phyloP scores from a whole-genome alignment of 2,797 vertebrate species.

The Somateria mollissima region DNA sequence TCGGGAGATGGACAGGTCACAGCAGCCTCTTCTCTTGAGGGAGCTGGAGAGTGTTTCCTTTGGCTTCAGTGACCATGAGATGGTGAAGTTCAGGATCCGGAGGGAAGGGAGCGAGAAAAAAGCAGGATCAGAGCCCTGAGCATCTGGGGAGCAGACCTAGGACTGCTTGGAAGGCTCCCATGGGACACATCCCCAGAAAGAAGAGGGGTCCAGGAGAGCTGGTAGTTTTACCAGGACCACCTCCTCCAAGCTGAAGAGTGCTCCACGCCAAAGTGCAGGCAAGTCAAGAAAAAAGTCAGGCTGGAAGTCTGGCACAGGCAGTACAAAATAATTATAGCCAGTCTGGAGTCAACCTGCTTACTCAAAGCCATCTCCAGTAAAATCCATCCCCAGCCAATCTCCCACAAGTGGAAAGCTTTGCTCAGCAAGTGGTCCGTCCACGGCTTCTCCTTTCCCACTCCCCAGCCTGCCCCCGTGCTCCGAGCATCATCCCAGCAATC shows the following conservation, averaged over 20 bases:
- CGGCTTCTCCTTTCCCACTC: neutral
- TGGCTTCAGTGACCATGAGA: neutral
- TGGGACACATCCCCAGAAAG: neutral
- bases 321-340: neutral
- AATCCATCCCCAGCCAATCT: neutral
- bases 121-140: neutral
- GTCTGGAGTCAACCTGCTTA: neutral
- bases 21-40: neutral
- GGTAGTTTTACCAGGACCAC: neutral
- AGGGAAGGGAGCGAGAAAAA: neutral
- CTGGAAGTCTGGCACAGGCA: neutral
- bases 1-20: neutral
- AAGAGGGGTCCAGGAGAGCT: neutral
- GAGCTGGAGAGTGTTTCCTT: neutral
- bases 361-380: neutral
- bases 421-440: neutral
- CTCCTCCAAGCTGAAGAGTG: neutral
- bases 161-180: neutral
- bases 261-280: neutral
- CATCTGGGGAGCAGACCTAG: neutral
- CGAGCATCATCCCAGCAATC: neutral
- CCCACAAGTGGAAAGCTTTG: neutral
- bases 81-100: neutral
- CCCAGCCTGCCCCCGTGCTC: accelerated
- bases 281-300: neutral